Evolutionary conservation across 64 coral and sea anemone genomes (phyloP), one percentile per base, ranked within the genome.

Genomic region (Montipora sp.): DNA sequence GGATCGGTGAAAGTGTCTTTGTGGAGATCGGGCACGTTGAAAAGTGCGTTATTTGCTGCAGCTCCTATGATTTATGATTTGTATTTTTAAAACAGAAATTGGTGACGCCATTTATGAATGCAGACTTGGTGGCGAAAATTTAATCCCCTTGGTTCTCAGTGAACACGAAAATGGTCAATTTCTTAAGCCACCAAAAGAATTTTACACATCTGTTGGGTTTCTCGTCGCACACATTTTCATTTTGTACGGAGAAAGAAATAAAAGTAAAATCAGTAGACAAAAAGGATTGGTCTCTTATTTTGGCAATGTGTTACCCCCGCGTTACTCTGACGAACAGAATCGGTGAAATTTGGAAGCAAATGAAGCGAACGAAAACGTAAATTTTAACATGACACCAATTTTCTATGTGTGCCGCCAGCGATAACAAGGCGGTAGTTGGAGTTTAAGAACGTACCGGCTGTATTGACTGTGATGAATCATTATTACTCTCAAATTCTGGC

Each of bases 121-220:
- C 20, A 85, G 82, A 85, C 82, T 85, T 71, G 18, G 82, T 85
- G 82, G 61, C 82, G 82, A 85, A 85, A 70, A 71, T 21, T 71
- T 85, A 70, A 85, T 70, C 45, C 61, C 82, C 18, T 47, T n/a
- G 44, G 3, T 70, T 69, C 7, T 66, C 22, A 71, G 65, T 27
- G 27, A 72, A 71, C 61, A 50, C 61, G 63, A 71, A 85, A 4
- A 23, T 36, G 27, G 7, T 19, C 23, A 5, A 3, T 20, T 23
- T 81, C 51, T 81, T 60, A 22, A 4, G 10, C 2, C 11, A 47
- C 44, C 16, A 51, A 51, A 59, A 12, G 51, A 24, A 59, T 46
- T 36, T 47, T 1, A 6, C 3, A 76, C 27, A 63, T 63, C 3
- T 63, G 3, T 24, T 23, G 27, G 3, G 23, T 24, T n/a, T 23